A percentile compares a stretch with the other conserved stretches of the same genome.
phyloP scores from a whole-genome alignment of 2,888 invertebrate species.

The Diloba caeruleocephala region DNA sequence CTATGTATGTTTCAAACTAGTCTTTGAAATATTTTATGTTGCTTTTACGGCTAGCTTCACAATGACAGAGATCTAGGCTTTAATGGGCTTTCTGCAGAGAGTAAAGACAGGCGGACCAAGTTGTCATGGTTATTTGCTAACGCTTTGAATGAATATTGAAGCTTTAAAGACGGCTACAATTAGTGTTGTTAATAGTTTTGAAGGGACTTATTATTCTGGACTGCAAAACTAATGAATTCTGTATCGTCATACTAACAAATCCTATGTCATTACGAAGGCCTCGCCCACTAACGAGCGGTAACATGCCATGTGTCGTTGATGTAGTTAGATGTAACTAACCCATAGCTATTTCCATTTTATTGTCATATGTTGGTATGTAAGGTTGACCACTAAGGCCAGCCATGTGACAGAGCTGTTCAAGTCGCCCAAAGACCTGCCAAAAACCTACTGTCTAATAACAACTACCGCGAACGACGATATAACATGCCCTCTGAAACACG shows the following conservation, averaged over 20 bases:
- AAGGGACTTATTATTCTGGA: background rate
- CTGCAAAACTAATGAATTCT: background rate
- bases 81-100: conserved; percentile 9
- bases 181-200: conserved; percentile 5
- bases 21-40: conserved; percentile 22
- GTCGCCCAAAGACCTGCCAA: no score
- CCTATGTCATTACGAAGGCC: no score
- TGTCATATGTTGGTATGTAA: no score
- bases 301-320: background rate
- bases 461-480: no score
- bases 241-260: no score
- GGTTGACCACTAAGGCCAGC: no score
- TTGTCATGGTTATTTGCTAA: conserved; percentile 25
- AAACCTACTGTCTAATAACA: no score
- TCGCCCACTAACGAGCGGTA: no score
- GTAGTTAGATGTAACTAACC: no score
- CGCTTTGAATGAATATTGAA: conserved; percentile 18
- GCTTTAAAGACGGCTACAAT: conserved; percentile 3
- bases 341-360: no score
- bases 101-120: conserved; percentile 14
- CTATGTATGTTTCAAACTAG: conserved; percentile 12
- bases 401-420: no score
- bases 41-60: conserved; percentile 23
- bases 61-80: conserved; percentile 17
- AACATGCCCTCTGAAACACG: no score